Percentiles rank a stretch among this genome's conserved stretches.
Evolutionary conservation across 2,113 vertebrate genomes (phyloP).

Genomic region (Lipophrys pholis): DNA sequence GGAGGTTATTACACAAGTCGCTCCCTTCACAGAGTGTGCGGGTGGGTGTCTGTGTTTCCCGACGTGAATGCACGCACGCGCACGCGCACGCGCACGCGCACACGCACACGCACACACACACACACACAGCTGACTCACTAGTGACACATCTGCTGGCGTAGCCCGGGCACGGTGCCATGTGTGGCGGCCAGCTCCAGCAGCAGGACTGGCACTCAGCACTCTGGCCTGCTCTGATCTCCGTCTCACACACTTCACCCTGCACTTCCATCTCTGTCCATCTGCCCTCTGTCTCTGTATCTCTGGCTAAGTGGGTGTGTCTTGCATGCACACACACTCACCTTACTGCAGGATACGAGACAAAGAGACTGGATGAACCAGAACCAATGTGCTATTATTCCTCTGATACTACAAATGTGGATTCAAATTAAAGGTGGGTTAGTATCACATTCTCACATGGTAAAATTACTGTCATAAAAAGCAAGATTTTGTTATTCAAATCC

Average conservation of each 20-base stretch:
- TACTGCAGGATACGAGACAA: conserved; percentile 34
- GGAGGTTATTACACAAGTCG: conserved; percentile 53
- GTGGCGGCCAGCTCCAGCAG: conserved; percentile 74
- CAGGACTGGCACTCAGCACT: conserved; percentile 73
- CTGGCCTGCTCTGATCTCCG: conserved; percentile 71
- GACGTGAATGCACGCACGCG: neutral
- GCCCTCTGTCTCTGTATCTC: conserved; percentile 60
- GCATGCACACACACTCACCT: conserved; percentile 14
- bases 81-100: neutral
- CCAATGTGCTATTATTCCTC: conserved; percentile 21
- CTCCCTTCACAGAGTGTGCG: conserved; percentile 49
- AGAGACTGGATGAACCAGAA: conserved; percentile 26
- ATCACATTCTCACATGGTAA: neutral
- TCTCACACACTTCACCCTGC: conserved; percentile 69
- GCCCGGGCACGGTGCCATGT: conserved; percentile 73
- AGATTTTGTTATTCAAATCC: neutral
- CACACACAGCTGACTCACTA: conserved; percentile 77
- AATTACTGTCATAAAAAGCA: neutral
- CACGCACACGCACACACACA: conserved; percentile 35
- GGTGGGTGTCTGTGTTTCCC: conserved; percentile 61
- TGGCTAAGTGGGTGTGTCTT: conserved; percentile 52
- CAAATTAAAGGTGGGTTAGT: neutral
- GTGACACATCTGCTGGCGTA: conserved; percentile 79
- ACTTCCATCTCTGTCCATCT: conserved; percentile 68
- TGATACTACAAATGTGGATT: neutral